phyloP scores from a whole-genome alignment of 2,113 vertebrate genomes.

The Podiceps cristatus region DNA sequence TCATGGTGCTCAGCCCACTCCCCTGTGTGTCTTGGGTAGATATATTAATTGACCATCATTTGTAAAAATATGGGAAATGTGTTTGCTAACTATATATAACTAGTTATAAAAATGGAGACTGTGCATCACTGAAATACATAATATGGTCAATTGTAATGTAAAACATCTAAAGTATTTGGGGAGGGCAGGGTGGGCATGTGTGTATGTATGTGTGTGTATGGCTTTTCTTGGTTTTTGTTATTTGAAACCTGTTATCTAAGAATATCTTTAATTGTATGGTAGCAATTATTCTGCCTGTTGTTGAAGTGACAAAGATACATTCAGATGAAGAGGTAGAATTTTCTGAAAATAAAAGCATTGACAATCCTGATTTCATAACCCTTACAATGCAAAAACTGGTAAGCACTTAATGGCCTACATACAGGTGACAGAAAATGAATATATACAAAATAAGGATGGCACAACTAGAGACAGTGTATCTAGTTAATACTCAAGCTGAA shows the following conservation, averaged over 20 bases:
- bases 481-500: neutral
- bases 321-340: constrained; percentile 33
- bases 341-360: constrained; percentile 39
- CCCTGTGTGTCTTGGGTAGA: too few species aligned
- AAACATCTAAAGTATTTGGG: neutral
- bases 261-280: neutral
- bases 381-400: neutral
- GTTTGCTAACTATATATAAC: neutral
- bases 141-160: neutral
- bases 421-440: constrained; percentile 63
- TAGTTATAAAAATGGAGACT: neutral
- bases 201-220: too few species aligned
- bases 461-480: neutral
- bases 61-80: neutral
- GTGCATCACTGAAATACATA: neutral
- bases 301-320: neutral
- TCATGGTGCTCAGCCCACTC: rapidly evolving
- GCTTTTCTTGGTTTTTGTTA: neutral
- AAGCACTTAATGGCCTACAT: constrained; percentile 8
- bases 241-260: neutral
- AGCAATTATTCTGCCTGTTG: neutral
- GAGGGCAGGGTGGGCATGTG: rapidly evolving
- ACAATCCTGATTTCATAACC: constrained; percentile 52
- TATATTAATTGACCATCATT: neutral
- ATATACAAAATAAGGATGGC: constrained; percentile 31